Conservation (phyloP, 2,113 vertebrate species). For the Acanthisitta chloris region DNA sequence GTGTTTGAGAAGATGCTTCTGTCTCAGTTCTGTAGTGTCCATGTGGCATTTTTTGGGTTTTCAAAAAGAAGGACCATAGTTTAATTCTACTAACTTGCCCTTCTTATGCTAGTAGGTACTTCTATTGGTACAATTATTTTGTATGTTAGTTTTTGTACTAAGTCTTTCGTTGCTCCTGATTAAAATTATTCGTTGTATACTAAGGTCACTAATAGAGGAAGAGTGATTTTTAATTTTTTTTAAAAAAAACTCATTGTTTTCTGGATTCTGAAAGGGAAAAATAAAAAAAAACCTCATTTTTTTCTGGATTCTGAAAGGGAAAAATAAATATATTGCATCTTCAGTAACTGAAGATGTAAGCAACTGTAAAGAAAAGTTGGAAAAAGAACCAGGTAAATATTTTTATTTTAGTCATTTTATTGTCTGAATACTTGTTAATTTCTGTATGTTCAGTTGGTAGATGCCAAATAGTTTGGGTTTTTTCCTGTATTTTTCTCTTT, state of each 20-base stretch:
- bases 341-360: neutral
- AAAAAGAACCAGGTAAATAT: neutral
- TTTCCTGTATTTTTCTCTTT: neutral
- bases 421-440: neutral
- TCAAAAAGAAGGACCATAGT: neutral
- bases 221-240: neutral
- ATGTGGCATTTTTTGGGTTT: neutral
- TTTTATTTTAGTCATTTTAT: neutral
- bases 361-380: neutral
- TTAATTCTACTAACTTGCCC: neutral
- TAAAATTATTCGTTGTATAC: neutral
- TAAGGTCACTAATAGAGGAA: neutral
- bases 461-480: neutral
- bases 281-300: too few species aligned
- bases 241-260: neutral
- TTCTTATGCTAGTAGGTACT: neutral
- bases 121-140: neutral
- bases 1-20: neutral
- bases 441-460: neutral
- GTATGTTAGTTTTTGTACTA: neutral
- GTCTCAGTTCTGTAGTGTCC: accelerated
- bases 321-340: neutral
- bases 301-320: neutral
- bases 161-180: neutral
- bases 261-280: neutral